These are phyloP conservation scores for Urocynchramus pylzowi DNA, from an alignment of 2,113 vertebrate genomes.

Conservation along the genomic window DNA sequence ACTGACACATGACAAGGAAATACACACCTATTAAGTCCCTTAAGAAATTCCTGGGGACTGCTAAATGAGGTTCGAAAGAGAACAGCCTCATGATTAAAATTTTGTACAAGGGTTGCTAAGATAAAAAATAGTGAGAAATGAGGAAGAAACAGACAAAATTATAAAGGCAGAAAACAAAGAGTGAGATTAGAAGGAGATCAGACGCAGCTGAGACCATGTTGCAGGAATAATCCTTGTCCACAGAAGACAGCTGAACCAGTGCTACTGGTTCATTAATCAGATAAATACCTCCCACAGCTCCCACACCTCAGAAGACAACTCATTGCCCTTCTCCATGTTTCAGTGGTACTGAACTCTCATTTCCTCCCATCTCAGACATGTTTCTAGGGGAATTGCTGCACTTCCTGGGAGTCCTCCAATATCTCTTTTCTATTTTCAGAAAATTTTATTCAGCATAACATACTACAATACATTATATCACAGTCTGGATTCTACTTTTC, in stretches of 20 bases:
- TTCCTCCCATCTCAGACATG: background rate
- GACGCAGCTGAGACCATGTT: background rate
- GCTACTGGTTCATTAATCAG: background rate
- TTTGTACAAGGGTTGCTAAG: background rate
- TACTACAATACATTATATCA: background rate
- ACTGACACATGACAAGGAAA: background rate
- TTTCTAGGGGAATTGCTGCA: background rate
- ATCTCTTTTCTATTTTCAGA: background rate
- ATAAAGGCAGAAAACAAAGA: background rate
- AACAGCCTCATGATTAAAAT: background rate
- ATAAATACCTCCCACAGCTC: background rate
- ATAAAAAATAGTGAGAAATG: background rate
- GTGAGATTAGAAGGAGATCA: background rate
- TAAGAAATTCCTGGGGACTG: background rate
- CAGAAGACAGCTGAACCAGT: background rate
- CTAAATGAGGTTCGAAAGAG: background rate
- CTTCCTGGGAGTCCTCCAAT: background rate
- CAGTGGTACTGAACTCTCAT: background rate
- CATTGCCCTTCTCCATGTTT: fast-evolving
- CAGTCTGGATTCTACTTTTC: background rate
- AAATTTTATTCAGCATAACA: background rate
- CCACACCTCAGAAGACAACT: background rate
- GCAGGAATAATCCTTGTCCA: background rate
- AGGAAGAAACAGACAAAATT: background rate
- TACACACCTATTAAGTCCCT: background rate